Evolutionary conservation across 1,140 invertebrate genomes (phyloP).

Genomic region (Vanessa atalanta): DNA sequence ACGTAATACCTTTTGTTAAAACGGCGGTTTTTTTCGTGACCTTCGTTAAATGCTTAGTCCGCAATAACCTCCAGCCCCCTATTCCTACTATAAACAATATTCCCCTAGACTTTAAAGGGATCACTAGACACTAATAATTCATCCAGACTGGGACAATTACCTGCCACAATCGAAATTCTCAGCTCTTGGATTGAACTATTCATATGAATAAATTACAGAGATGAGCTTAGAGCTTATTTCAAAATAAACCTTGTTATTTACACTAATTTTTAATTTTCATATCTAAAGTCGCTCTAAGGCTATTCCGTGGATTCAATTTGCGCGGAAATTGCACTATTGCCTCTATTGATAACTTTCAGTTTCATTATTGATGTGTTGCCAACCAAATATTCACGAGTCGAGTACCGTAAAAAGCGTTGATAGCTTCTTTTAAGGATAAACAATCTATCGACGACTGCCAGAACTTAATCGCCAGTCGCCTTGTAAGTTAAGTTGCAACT

Average conservation of each 20-base stretch:
- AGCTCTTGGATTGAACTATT: not conserved
- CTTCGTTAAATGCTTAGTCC: conserved; percentile 8
- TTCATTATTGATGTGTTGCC: conserved; percentile 27
- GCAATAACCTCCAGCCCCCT: conserved; percentile 30
- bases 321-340: conserved; percentile 13
- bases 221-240: not conserved
- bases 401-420: conserved; percentile 28
- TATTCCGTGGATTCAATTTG: not conserved
- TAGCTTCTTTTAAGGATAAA: conserved; percentile 25
- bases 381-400: conserved; percentile 17
- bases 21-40: not conserved
- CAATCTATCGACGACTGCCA: conserved; percentile 27
- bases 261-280: not conserved
- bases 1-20: not conserved
- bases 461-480: conserved; percentile 25
- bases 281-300: not conserved
- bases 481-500: conserved; percentile 29
- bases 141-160: conserved; percentile 14
- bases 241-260: conserved; percentile 3
- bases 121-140: conserved; percentile 28
- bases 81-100: conserved; percentile 14
- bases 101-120: conserved; percentile 2
- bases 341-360: conserved; percentile 23
- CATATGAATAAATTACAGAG: not conserved
- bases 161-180: conserved; percentile 3